These are phyloP conservation scores for Oxyura jamaicensis DNA, from an alignment of 2,113 vertebrate species.

Conservation along the genomic window DNA sequence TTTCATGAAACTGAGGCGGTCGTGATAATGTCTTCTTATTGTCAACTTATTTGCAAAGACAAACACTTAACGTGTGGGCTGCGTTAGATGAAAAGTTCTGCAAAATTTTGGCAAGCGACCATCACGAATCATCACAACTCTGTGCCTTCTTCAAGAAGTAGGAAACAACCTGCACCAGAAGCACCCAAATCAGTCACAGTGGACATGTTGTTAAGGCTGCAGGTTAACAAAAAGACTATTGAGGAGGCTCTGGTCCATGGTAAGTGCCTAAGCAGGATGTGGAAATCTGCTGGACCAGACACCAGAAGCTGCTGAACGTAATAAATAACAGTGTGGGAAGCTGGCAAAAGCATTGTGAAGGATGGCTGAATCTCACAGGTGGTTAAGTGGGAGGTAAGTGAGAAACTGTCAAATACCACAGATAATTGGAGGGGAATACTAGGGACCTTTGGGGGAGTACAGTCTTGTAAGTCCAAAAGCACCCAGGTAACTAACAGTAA, in stretches of 20 bases:
- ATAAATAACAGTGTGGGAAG: not conserved
- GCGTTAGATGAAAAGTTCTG: not conserved
- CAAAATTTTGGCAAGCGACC: not conserved
- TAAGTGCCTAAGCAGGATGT: not conserved
- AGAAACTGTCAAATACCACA: not conserved
- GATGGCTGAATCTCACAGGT: not conserved
- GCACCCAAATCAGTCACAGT: not conserved
- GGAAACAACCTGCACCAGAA: not conserved
- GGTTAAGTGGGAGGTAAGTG: not conserved
- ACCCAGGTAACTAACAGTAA: not conserved
- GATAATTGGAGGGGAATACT: not conserved
- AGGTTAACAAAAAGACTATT: not conserved
- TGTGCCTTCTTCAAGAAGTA: fast-evolving
- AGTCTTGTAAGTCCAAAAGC: not conserved
- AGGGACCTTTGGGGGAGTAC: not conserved
- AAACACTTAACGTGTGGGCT: not conserved
- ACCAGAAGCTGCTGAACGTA: not conserved
- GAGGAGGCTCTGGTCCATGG: not conserved
- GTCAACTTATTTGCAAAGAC: not conserved
- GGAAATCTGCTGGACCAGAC: not conserved
- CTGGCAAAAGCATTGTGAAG: not conserved
- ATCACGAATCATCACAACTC: not conserved
- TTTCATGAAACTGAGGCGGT: not conserved
- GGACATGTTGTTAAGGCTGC: not conserved
- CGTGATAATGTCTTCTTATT: not conserved